Evolutionary conservation across 1,140 invertebrate genomes (phyloP), one percentile per base, ranked within the genome.

Genomic region (Drosophila pseudoananassae): DNA sequence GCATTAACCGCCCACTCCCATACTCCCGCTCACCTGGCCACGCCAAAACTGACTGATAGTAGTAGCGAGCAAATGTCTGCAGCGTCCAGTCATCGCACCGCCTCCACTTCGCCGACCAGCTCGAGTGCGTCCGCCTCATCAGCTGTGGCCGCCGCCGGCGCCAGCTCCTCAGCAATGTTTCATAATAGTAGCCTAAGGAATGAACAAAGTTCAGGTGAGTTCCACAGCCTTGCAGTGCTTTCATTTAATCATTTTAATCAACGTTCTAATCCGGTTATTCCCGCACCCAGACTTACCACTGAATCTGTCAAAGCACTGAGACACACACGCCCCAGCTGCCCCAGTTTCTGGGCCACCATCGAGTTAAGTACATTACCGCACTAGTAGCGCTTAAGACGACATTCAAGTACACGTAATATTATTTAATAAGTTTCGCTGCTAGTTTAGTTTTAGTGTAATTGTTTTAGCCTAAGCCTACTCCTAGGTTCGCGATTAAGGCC

Each of bases 301-400:
- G 80, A 92, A 92, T 90, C 81, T 92, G 72, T 92, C 91, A 66
- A 92, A 91, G 66, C 91, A 91, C 82, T 91, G 74, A 91, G 73
- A 81, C 63, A 84, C 54, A 53, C 55, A 60, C 64, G 77, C 54
- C 61, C 76, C 80, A 81, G 82, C 71, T 63, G 71, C 58, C 76
- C 76, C 75, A 83, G 82, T 88, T 80, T 71, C 58, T 78, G 75
- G 61, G 83, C 74, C 73, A 68, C 61, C 74, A 45, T 85, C 53
- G 78, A 88, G 75, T 87, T 87, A 83, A 87, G 78, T 76, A 83
- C 81, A 76, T 84, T 61, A 73, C 49, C 60, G 81, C 81, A 84
- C 83, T 82, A 88, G 65, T 85, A 85, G 78, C 64, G 59, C 61
- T 75, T 85, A 85, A 85, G 78, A 81, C 38, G 61, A 87, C 82